Evolutionary conservation across 2,888 invertebrate genomes (phyloP).

Genomic region (Diloba caeruleocephala): DNA sequence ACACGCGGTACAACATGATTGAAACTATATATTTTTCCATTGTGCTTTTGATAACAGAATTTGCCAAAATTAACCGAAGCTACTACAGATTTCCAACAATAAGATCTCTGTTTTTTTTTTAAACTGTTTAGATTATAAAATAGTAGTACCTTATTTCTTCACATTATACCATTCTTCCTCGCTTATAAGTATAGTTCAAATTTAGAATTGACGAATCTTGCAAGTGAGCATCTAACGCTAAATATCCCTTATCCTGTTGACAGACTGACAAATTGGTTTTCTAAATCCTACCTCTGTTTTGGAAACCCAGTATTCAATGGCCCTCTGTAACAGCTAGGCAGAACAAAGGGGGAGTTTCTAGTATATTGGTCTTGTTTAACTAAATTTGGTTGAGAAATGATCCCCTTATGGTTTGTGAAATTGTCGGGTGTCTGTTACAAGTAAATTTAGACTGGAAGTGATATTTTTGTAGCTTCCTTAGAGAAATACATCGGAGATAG

Average conservation of each 20-base stretch:
- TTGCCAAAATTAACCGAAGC: too few relatives aligned
- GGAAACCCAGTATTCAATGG: constrained; percentile 48
- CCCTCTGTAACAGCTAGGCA: constrained; percentile 4
- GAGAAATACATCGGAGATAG: constrained; percentile 9
- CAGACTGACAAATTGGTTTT: constrained; percentile 83
- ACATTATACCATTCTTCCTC: constrained; percentile 15
- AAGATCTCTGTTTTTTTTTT: background rate
- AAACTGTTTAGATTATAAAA: constrained; percentile 10
- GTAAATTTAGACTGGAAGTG: constrained; percentile 59
- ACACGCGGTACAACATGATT: background rate
- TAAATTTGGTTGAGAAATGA: constrained; percentile 65
- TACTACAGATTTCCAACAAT: background rate
- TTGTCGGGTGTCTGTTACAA: constrained; percentile 63
- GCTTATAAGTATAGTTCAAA: constrained; percentile 44
- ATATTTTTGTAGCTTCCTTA: constrained; percentile 45
- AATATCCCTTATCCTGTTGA: constrained; percentile 76
- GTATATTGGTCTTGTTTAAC: constrained; percentile 50
- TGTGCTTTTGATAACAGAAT: too few relatives aligned
- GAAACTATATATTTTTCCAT: background rate
- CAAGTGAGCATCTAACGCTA: constrained; percentile 61
- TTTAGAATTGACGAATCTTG: constrained; percentile 62
- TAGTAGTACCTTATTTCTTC: constrained; percentile 12
- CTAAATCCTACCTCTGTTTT: constrained; percentile 65
- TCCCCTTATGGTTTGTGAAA: constrained; percentile 66
- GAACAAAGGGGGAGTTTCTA: constrained; percentile 7